A percentile compares a stretch with the other conserved stretches of the same genome.
Evolutionary conservation across 2,113 vertebrate genomes (phyloP).

Genomic region (Laticauda laticaudata): DNA sequence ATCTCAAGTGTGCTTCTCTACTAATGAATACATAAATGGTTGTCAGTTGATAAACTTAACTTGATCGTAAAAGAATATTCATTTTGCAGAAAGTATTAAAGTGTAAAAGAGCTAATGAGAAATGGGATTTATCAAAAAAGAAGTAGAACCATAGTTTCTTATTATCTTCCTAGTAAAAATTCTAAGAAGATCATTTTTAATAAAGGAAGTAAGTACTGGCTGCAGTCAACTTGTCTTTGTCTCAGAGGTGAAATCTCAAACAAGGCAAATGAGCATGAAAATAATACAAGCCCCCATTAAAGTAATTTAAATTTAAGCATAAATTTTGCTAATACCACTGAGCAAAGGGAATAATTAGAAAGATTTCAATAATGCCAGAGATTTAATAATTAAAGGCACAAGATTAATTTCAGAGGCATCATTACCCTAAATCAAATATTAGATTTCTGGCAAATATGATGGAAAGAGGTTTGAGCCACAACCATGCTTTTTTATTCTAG

Average conservation of each 20-base stretch:
- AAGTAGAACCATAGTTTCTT: slow-evolving; percentile 33
- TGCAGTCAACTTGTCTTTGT: slow-evolving; percentile 61
- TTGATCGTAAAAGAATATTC: slow-evolving; percentile 70
- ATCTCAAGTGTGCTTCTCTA: slow-evolving; percentile 53
- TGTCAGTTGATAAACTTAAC: slow-evolving; percentile 66
- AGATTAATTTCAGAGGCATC: slow-evolving; percentile 71
- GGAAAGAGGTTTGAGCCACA: slow-evolving; percentile 33
- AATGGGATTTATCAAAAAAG: slow-evolving; percentile 60
- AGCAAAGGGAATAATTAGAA: slow-evolving; percentile 73
- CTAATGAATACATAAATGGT: slow-evolving; percentile 58
- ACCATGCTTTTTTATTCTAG: slow-evolving; percentile 24
- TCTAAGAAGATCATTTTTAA: slow-evolving; percentile 62
- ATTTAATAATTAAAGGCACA: slow-evolving; percentile 75
- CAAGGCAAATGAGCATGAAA: slow-evolving; percentile 57
- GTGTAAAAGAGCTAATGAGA: slow-evolving; percentile 66
- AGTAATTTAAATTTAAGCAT: slow-evolving; percentile 71
- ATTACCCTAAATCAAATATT: slow-evolving; percentile 75
- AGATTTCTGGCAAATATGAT: slow-evolving; percentile 54
- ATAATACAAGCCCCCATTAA: slow-evolving; percentile 60
- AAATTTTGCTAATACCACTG: slow-evolving; percentile 70
- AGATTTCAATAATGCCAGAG: slow-evolving; percentile 62
- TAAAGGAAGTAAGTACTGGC: slow-evolving; percentile 53
- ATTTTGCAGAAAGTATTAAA: slow-evolving; percentile 66
- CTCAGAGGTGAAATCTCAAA: slow-evolving; percentile 66
- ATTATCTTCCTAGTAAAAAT: slow-evolving; percentile 58